Conservation (phyloP, 2,888 invertebrate species). For the Tethea ocularis region DNA sequence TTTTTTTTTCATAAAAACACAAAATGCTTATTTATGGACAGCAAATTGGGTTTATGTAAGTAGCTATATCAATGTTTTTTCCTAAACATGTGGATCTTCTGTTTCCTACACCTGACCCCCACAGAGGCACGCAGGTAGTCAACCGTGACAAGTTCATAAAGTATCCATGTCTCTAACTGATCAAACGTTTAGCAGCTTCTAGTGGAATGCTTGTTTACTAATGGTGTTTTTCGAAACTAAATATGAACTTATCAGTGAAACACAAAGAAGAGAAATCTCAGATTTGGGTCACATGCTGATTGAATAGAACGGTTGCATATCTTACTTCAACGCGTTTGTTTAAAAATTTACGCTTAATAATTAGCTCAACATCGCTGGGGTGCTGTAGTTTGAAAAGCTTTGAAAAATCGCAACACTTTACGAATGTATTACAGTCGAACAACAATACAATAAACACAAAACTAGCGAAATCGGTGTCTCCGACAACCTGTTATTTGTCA, state of each 20-base stretch:
- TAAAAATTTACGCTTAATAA: conserved; percentile 28
- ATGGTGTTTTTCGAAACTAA: conserved; percentile 32
- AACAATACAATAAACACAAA: conserved; percentile 67
- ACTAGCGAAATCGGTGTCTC: conserved; percentile 73
- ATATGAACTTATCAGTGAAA: conserved; percentile 48
- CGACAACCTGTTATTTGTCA: conserved; percentile 83
- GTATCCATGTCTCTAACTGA: conserved; percentile 45
- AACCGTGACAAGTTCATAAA: conserved; percentile 69
- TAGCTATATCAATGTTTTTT: conserved; percentile 22
- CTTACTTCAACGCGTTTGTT: conserved; percentile 41
- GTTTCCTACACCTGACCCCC: conserved; percentile 64
- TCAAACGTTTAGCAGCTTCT: conserved; percentile 24
- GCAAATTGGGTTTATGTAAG: conserved; percentile 18
- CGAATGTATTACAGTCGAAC: conserved; percentile 46
- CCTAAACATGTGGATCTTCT: conserved; percentile 31
- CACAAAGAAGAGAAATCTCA: conserved; percentile 80
- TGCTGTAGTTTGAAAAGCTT: conserved; percentile 22
- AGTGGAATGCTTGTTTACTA: conserved; percentile 23
- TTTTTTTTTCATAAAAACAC: conserved; percentile 12
- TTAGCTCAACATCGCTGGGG: conserved; percentile 16
- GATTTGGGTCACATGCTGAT: conserved; percentile 84
- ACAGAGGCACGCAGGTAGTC: conserved; percentile 65
- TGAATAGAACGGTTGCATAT: conserved; percentile 62
- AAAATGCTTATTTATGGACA: conserved; percentile 18
- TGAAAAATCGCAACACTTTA: conserved; percentile 35